A percentile compares a stretch with the other conserved stretches of the same genome.
These are phyloP conservation scores for Oscheius sp. DNA, from an alignment of 2,888 invertebrate genomes.

Conservation along the genomic window DNA sequence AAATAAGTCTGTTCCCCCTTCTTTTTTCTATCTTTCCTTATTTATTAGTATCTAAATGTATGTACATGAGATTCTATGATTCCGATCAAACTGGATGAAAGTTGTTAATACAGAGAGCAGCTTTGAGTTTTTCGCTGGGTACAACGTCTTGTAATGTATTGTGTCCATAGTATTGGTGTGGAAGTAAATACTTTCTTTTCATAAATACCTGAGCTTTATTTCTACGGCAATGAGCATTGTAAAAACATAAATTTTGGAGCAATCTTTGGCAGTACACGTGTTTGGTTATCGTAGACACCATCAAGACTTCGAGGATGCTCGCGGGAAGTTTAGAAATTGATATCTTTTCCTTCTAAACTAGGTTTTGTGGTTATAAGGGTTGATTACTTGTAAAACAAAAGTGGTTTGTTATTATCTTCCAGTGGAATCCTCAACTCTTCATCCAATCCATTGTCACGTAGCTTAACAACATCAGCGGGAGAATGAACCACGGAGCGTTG, in stretches of 20 bases:
- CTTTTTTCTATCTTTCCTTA: neutral
- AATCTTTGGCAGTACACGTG: constrained; percentile 26
- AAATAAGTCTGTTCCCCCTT: constrained; percentile 51
- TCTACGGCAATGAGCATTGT: constrained; percentile 26
- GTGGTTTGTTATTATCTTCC: constrained; percentile 58
- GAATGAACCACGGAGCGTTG: constrained; percentile 40
- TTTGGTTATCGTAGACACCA: constrained; percentile 4
- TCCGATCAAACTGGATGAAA: constrained; percentile 16
- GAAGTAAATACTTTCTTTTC: neutral
- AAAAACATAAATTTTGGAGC: constrained; percentile 24
- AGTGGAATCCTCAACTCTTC: constrained; percentile 51
- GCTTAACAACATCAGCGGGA: constrained; percentile 38
- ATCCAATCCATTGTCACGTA: constrained; percentile 49
- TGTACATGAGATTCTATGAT: constrained; percentile 13
- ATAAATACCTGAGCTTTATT: constrained; percentile 23
- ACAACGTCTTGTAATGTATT: neutral
- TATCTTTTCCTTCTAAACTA: constrained; percentile 62
- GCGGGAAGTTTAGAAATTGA: constrained; percentile 66
- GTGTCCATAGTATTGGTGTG: neutral
- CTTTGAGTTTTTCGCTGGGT: constrained; percentile 22
- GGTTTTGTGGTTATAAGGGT: neutral
- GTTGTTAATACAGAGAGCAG: constrained; percentile 1
- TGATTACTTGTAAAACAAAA: constrained; percentile 53
- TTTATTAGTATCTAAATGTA: constrained; percentile 11
- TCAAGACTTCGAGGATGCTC: constrained; percentile 60